phyloP scores from a whole-genome alignment of 1,140 invertebrate genomes.

The Tetramorium parvispinum region DNA sequence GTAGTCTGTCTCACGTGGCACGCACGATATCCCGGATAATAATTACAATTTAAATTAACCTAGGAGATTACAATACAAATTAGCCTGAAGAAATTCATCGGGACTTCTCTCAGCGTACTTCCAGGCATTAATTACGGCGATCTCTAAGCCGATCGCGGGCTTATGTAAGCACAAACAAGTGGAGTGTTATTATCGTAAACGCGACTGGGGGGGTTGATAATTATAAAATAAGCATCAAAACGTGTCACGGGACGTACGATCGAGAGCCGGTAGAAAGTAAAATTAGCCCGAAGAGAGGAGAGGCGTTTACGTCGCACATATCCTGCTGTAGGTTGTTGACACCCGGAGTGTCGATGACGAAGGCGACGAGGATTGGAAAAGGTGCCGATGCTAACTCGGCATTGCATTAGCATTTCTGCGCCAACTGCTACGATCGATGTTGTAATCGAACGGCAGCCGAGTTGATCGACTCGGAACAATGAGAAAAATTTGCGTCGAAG shows the following conservation, averaged over 20 bases:
- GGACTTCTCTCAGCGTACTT: neutral
- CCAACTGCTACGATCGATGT: constrained; percentile 60
- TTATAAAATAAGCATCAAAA: constrained; percentile 49
- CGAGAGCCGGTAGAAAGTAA: constrained; percentile 50
- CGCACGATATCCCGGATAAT: no score
- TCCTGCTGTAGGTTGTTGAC: constrained; percentile 65
- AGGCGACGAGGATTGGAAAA: constrained; percentile 62
- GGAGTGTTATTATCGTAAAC: constrained; percentile 11
- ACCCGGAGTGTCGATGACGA: constrained; percentile 37
- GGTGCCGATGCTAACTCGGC: constrained; percentile 59
- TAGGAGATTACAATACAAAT: neutral
- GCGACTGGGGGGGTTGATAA: neutral
- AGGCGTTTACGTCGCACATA: constrained; percentile 19
- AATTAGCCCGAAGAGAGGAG: constrained; percentile 34
- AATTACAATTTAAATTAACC: constrained; percentile 24
- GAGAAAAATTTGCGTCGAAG: constrained; percentile 12
- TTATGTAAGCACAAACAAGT: constrained; percentile 48
- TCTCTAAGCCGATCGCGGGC: constrained; percentile 26
- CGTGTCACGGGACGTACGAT: constrained; percentile 6
- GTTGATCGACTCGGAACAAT: constrained; percentile 43
- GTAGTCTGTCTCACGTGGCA: neutral
- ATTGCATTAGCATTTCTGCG: constrained; percentile 69
- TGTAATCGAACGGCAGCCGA: constrained; percentile 55
- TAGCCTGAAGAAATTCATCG: constrained; percentile 1
- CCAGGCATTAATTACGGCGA: neutral